Evolutionary conservation across 1,140 invertebrate species (phyloP), one percentile per base, ranked within the genome.

Genomic region (Drosophila nigromelanica): DNA sequence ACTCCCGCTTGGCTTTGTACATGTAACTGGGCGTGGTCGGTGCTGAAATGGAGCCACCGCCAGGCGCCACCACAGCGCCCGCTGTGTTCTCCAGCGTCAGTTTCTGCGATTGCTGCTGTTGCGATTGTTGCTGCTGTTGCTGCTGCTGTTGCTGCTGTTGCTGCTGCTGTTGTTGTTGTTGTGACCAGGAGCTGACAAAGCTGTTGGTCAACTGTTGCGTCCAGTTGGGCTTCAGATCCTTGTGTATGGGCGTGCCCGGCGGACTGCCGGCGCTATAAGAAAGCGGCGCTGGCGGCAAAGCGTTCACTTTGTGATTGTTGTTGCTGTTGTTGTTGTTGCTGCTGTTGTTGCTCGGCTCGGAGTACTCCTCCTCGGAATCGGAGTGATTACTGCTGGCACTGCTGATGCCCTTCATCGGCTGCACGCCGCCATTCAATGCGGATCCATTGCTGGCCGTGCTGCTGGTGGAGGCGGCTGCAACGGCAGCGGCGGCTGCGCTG

Each of bases 301-400:
- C 10, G 45, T 47, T 42, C 37, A 39, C 1, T 15, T 66, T 64
- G 47, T 6, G 30, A 12, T 43, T 39, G 30, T 11, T 52, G 56
- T 10, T 39, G 14, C 4, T 12, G 55, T 4, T 40, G 42, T 33
- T 59, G 42, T 18, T 62, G 60, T 55, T 79, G 33, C 42, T 68
- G 14, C 86, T 45, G 80, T 76, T 30, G 92, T 90, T 62, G 92
- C 91, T 62, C 39, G 69, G 39, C 42, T 77, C 85, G 54, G 92
- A 90, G 78, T 93, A 93, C 76, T 96, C 96, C 90, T 96, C 95
- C 76, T 96, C 95, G 0, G 95, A 96, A 91, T 96, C 96, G 0
- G 95, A 95, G 74, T 95, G 95, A 89, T 95, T 95, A 85, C 95
- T 95, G 72, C 95, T 95, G 51, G 94, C 94, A 78, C 94, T 94